phyloP scores from a whole-genome alignment of 2,113 vertebrate genomes.

The Rallus limicola region DNA sequence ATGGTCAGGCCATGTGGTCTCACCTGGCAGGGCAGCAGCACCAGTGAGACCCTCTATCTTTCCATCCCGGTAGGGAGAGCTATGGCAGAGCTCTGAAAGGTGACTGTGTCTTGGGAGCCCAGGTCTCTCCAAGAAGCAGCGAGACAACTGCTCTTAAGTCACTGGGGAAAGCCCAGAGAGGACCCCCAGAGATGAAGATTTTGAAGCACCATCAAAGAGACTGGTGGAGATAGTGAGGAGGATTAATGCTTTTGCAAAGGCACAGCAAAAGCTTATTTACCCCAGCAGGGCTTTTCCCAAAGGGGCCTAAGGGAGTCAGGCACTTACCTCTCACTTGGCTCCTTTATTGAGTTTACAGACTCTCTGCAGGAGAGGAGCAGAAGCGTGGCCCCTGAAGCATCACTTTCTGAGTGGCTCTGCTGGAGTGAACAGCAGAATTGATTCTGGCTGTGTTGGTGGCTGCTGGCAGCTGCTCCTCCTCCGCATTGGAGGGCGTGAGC shows the following conservation, averaged over 20 bases:
- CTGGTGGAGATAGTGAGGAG: not conserved
- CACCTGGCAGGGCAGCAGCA: not conserved
- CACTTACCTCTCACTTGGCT: slow-evolving; percentile 9
- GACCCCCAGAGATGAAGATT: slow-evolving; percentile 21
- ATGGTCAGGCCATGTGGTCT: fast-evolving
- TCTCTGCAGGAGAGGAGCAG: not conserved
- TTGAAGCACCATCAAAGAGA: slow-evolving; percentile 42
- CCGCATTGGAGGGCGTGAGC: fast-evolving
- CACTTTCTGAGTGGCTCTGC: not conserved
- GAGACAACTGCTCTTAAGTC: not conserved
- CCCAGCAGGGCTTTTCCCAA: not conserved
- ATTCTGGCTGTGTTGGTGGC: slow-evolving; percentile 6
- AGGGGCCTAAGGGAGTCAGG: slow-evolving; percentile 38
- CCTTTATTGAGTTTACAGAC: slow-evolving; percentile 48
- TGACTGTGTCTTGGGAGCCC: not conserved
- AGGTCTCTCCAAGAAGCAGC: not conserved
- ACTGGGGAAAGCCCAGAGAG: not conserved
- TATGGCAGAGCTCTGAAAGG: fast-evolving
- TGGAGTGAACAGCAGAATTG: slow-evolving; percentile 21
- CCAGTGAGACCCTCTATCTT: not conserved
- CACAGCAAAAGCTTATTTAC: not conserved
- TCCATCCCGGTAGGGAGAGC: fast-evolving
- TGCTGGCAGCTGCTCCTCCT: slow-evolving; percentile 47
- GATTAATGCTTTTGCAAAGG: slow-evolving; percentile 11
- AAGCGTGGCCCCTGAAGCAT: slow-evolving; percentile 11